Evolutionary conservation across 2,113 vertebrate species (phyloP).

Genomic region (Odobenus rosmarus): DNA sequence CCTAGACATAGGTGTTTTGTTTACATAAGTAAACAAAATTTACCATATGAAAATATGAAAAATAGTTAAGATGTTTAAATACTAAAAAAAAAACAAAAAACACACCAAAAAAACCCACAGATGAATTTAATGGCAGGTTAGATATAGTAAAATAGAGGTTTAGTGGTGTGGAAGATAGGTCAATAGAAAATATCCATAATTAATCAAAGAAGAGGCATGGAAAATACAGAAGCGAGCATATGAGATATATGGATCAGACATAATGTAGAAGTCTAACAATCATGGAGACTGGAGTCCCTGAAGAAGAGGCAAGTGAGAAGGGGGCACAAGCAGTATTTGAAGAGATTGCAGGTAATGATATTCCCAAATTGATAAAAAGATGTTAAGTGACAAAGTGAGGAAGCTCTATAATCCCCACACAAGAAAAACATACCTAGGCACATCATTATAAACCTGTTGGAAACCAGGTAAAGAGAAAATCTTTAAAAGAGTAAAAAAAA

Average conservation of each 20-base stretch:
- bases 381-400: background rate
- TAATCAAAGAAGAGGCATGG: background rate
- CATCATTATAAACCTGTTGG: background rate
- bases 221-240: background rate
- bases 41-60: background rate
- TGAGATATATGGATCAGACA: background rate
- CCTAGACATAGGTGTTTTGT: background rate
- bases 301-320: background rate
- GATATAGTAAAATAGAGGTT: background rate
- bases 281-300: background rate
- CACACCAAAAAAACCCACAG: background rate
- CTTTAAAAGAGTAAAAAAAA: background rate
- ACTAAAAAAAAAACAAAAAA: background rate
- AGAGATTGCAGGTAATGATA: background rate
- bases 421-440: background rate
- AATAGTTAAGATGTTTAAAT: background rate
- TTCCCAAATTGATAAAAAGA: background rate
- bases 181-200: background rate
- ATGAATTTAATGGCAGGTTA: background rate
- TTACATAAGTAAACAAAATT: too few relatives aligned
- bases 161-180: background rate
- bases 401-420: background rate
- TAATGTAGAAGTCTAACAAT: background rate
- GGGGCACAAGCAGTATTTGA: background rate
- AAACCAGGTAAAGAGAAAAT: background rate